Percentiles rank a stretch among this genome's conserved stretches.
phyloP scores from a whole-genome alignment of 2,113 vertebrate species.

The Corythornis cristatus region DNA sequence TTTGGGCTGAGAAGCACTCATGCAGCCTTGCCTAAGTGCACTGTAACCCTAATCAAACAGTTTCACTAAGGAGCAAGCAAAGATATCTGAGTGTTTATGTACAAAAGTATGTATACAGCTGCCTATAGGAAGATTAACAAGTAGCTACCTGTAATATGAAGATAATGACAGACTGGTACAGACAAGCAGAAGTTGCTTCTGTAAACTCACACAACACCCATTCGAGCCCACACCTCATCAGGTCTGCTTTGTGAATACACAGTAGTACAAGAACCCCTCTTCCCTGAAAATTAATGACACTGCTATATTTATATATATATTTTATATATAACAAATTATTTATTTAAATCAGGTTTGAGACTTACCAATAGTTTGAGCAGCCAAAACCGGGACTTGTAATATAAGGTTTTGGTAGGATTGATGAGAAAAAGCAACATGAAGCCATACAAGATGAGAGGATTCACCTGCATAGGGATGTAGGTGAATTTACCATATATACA shows the following conservation, averaged over 20 bases:
- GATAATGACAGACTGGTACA: not conserved
- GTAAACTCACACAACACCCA: not conserved
- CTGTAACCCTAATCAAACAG: not conserved
- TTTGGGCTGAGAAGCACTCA: not conserved
- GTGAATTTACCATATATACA: constrained; percentile 89
- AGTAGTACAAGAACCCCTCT: not conserved
- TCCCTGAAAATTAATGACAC: not conserved
- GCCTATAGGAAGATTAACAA: not conserved
- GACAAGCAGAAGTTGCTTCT: not conserved
- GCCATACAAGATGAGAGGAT: constrained; percentile 93
- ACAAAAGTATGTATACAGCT: not conserved
- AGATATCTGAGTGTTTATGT: not conserved
- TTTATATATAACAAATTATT: not conserved
- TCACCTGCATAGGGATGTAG: constrained; percentile 89
- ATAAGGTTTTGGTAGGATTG: constrained; percentile 96
- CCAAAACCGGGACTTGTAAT: constrained; percentile 99
- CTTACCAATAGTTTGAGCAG: constrained; percentile 97
- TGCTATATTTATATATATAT: too few species aligned
- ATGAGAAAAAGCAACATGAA: constrained; percentile 97
- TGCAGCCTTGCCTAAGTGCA: not conserved
- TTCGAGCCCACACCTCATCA: not conserved
- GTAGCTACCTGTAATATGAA: not conserved
- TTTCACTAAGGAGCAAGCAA: not conserved
- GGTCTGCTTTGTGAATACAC: not conserved
- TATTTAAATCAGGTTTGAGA: constrained; percentile 15